Evolutionary conservation across 1,140 invertebrate species (phyloP).

Genomic region (Bathynomus jamesi): DNA sequence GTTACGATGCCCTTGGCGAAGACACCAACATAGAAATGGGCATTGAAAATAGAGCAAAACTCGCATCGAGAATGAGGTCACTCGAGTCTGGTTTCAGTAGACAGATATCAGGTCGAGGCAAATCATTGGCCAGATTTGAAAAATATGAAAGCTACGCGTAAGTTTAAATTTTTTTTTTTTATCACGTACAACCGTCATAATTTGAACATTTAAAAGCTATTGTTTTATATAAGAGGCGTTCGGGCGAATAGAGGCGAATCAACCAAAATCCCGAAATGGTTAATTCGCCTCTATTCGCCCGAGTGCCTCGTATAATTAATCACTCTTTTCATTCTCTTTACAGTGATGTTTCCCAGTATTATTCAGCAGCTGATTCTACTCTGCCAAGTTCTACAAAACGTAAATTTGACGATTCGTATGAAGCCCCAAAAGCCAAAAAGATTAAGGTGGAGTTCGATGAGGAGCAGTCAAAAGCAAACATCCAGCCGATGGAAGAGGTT

Average conservation of each 20-base stretch:
- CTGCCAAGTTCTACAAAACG: constrained; percentile 43
- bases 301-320: too few species aligned
- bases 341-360: constrained; percentile 48
- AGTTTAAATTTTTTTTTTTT: constrained; percentile 16
- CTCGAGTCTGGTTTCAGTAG: constrained; percentile 77
- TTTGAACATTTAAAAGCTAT: neutral
- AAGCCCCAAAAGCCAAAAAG: constrained; percentile 39
- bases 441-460: constrained; percentile 32
- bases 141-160: constrained; percentile 72
- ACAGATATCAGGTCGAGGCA: constrained; percentile 71
- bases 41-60: constrained; percentile 73
- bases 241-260: too few species aligned
- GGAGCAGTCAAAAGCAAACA: constrained; percentile 15
- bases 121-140: constrained; percentile 76
- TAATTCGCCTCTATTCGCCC: too few species aligned
- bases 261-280: too few species aligned
- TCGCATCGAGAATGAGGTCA: constrained; percentile 66
- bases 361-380: constrained; percentile 46
- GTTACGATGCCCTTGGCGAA: constrained; percentile 94
- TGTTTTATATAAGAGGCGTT: too few species aligned
- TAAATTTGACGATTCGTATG: constrained; percentile 41
- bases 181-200: neutral
- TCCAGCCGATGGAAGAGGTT: too few species aligned
- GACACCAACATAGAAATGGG: constrained; percentile 70
- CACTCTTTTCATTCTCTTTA: constrained; percentile 17